Conservation (phyloP, 2,797 vertebrate species). For the Helicolenus hilgendorfi region DNA sequence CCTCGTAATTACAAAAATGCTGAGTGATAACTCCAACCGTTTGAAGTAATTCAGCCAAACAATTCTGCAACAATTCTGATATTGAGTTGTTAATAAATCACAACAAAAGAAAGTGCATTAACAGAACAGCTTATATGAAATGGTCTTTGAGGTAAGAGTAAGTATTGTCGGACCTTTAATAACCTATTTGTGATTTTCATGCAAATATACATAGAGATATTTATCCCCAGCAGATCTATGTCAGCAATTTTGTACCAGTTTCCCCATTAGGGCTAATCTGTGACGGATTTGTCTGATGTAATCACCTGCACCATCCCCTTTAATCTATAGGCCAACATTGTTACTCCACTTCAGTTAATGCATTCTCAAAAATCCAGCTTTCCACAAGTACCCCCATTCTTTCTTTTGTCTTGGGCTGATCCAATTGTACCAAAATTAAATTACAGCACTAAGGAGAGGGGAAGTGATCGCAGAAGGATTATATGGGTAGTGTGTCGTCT, state of each 20-base stretch:
- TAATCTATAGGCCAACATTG: conserved; percentile 21
- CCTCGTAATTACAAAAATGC: conserved; percentile 44
- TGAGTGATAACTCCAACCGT: conserved; percentile 44
- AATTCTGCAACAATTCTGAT: background rate
- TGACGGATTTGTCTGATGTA: conserved; percentile 22
- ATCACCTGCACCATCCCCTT: conserved; percentile 32
- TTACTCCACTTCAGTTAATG: conserved; percentile 40
- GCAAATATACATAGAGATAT: background rate
- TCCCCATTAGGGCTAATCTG: background rate
- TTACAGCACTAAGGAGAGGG: conserved; percentile 37
- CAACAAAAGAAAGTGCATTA: background rate
- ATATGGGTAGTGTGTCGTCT: conserved; percentile 31
- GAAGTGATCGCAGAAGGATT: conserved; percentile 36
- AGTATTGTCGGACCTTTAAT: background rate
- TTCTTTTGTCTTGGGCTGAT: conserved; percentile 59
- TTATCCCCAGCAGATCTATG: background rate
- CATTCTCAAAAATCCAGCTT: conserved; percentile 52
- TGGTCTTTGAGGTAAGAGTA: background rate
- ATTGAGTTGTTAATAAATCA: conserved; percentile 47
- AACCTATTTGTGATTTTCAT: background rate
- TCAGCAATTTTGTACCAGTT: conserved; percentile 17
- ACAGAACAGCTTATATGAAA: background rate
- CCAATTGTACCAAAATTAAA: conserved; percentile 66
- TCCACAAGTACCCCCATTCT: background rate
- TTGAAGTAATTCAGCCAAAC: conserved; percentile 60